phyloP scores from a whole-genome alignment of 2,113 vertebrate genomes.

The Tetraodon nigroviridis region DNA sequence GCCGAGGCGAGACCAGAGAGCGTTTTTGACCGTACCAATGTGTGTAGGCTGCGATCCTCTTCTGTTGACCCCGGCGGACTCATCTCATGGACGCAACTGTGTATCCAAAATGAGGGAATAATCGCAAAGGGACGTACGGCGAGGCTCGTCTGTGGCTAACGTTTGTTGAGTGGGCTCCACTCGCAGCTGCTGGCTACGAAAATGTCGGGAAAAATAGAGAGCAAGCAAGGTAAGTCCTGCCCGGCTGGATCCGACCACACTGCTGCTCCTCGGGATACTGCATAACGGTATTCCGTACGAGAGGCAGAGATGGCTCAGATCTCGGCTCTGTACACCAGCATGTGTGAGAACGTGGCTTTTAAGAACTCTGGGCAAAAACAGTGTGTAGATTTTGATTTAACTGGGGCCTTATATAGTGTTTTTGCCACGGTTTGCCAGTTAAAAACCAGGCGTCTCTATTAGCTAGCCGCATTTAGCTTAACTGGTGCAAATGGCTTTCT shows the following conservation, averaged over 20 bases:
- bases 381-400: conserved; percentile 37
- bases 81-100: conserved; percentile 48
- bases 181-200: conserved; percentile 68
- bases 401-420: conserved; percentile 49
- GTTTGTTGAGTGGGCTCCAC: conserved; percentile 57
- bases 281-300: conserved; percentile 37
- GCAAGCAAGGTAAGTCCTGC: conserved; percentile 75
- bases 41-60: conserved; percentile 44
- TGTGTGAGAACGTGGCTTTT: not conserved
- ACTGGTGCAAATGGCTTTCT: conserved; percentile 4
- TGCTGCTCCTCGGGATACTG: conserved; percentile 17
- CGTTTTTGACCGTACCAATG: conserved; percentile 58
- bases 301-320: conserved; percentile 16
- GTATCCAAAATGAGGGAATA: conserved; percentile 65
- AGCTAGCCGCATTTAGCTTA: conserved; percentile 17
- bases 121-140: conserved; percentile 43
- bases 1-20: conserved; percentile 54
- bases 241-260: conserved; percentile 26
- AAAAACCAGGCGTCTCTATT: conserved; percentile 30
- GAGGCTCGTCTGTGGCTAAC: conserved; percentile 58
- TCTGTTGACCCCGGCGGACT: conserved; percentile 24
- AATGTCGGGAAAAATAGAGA: conserved; percentile 81
- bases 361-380: conserved; percentile 2
- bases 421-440: conserved; percentile 42
- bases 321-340: not conserved